phyloP scores from a whole-genome alignment of 53 echinoderm and acorn worm species.

The Echinometra lucunter region DNA sequence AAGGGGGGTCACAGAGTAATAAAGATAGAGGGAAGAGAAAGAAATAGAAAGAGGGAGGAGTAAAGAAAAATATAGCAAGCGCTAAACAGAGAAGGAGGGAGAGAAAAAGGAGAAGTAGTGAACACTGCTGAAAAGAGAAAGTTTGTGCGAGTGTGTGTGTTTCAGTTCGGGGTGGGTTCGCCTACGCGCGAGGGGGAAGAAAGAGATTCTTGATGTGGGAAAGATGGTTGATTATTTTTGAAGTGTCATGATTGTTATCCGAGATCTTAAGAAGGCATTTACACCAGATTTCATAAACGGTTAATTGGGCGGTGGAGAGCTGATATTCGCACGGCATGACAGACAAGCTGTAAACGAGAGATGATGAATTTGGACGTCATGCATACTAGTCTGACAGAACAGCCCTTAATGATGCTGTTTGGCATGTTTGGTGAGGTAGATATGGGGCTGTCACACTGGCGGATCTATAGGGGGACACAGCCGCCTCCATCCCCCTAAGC shows the following conservation, averaged over 20 bases:
- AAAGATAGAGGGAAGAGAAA: neutral
- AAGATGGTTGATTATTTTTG: slow-evolving; percentile 44
- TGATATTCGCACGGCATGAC: slow-evolving; percentile 13
- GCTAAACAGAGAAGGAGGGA: neutral
- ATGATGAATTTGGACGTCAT: neutral
- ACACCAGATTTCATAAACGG: slow-evolving; percentile 56
- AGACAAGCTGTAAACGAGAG: slow-evolving; percentile 28
- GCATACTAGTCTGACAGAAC: neutral
- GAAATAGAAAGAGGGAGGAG: neutral
- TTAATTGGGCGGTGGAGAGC: slow-evolving; percentile 31
- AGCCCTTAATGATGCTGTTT: neutral
- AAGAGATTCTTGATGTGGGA: slow-evolving; percentile 24
- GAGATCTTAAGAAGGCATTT: slow-evolving; percentile 52
- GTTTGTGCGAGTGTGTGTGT: neutral
- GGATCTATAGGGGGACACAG: no score
- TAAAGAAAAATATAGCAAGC: neutral
- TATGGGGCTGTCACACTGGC: neutral
- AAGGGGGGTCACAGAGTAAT: no score
- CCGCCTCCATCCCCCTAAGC: no score
- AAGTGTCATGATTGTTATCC: slow-evolving; percentile 49
- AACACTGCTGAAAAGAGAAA: neutral
- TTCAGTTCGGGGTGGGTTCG: neutral
- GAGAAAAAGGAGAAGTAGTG: neutral
- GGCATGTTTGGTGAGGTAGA: neutral
- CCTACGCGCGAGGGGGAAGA: neutral